Conservation (phyloP, 2,113 vertebrate species). For the Misgurnus anguillicaudatus region DNA sequence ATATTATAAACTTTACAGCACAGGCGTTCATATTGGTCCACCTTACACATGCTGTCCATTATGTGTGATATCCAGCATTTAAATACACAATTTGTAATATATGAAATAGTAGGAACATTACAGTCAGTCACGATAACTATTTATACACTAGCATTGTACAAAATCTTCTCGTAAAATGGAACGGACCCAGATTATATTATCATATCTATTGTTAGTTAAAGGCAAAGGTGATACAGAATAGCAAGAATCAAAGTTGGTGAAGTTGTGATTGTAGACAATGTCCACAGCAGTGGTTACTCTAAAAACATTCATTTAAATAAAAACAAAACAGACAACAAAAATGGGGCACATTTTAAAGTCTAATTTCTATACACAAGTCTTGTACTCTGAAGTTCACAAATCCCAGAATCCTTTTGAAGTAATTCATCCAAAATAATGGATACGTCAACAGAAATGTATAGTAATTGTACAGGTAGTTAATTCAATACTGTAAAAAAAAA, state of each 20-base stretch:
- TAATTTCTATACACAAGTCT: not conserved
- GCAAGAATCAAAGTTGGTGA: conserved; percentile 1
- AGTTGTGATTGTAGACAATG: not conserved
- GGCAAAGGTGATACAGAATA: conserved; percentile 8
- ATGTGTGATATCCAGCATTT: no score
- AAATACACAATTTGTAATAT: no score
- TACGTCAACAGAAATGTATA: not conserved
- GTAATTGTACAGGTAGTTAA: not conserved
- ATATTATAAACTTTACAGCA: not conserved
- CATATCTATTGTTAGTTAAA: not conserved
- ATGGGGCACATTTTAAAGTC: not conserved
- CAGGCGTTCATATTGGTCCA: not conserved
- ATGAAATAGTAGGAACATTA: not conserved
- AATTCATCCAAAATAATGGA: conserved; percentile 1
- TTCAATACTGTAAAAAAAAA: no score
- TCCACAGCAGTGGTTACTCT: not conserved
- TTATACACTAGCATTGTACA: not conserved
- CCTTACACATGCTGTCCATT: no score
- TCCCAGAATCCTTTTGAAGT: not conserved
- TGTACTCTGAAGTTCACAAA: no score
- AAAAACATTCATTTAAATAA: not conserved
- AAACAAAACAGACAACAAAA: not conserved
- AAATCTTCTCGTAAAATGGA: not conserved
- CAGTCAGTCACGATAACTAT: not conserved
- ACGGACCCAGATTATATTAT: not conserved